phyloP scores from a whole-genome alignment of 2,113 vertebrate genomes.

The Pygathrix nemaeus region DNA sequence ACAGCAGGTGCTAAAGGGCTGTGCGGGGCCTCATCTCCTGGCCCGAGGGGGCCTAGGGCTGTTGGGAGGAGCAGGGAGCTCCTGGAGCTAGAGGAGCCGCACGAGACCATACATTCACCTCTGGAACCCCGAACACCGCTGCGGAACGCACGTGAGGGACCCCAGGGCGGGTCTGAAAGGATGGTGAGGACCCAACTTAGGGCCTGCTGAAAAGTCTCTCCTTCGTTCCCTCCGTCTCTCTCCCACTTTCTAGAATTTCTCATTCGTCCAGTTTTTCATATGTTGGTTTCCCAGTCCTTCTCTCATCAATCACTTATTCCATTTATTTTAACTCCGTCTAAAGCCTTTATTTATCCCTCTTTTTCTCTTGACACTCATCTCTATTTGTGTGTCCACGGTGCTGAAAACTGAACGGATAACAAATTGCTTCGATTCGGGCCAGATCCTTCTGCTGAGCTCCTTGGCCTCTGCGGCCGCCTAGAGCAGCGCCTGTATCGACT shows the following conservation, averaged over 20 bases:
- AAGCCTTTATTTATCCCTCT: neutral
- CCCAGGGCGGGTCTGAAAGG: neutral
- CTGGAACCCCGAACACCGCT: neutral
- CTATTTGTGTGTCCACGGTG: neutral
- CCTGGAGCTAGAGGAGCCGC: neutral
- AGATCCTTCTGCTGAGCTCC: neutral
- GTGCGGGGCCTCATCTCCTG: neutral
- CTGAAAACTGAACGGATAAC: neutral
- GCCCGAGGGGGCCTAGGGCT: neutral
- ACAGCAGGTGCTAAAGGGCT: neutral
- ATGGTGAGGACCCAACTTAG: rapidly evolving
- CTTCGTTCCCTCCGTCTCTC: rapidly evolving
- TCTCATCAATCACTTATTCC: neutral
- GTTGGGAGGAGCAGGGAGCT: neutral
- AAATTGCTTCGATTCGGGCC: neutral
- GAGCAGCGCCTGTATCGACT: neutral
- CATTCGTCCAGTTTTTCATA: neutral
- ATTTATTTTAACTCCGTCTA: slow-evolving; percentile 9
- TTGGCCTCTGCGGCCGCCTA: neutral
- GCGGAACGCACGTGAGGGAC: rapidly evolving
- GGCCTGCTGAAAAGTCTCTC: neutral
- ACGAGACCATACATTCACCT: neutral
- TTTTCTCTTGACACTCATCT: neutral
- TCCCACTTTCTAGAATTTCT: neutral
- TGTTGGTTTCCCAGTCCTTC: neutral